phyloP scores from a whole-genome alignment of 2,888 invertebrate species.

The Tachystola acroxantha region DNA sequence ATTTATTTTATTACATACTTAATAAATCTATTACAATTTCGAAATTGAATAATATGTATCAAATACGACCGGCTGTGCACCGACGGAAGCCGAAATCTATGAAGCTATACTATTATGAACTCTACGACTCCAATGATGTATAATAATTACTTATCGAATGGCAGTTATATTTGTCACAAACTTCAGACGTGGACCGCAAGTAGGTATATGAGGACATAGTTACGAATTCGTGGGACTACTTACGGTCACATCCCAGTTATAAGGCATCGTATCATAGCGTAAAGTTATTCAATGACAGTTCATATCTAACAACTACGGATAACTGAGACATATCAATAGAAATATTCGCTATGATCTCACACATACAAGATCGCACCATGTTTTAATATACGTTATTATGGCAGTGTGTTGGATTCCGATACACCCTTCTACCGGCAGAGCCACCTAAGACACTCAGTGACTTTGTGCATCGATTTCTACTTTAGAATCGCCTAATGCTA shows the following conservation, averaged over 20 bases:
- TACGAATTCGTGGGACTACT: slow-evolving; percentile 11
- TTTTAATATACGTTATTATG: slow-evolving; percentile 55
- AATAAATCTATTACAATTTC: slow-evolving; percentile 75
- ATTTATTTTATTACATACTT: slow-evolving; percentile 59
- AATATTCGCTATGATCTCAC: slow-evolving; percentile 37
- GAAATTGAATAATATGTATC: slow-evolving; percentile 74
- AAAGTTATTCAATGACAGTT: slow-evolving; percentile 34
- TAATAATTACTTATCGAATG: slow-evolving; percentile 72
- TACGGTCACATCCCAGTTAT: slow-evolving; percentile 39
- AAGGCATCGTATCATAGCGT: slow-evolving; percentile 65
- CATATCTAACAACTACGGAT: slow-evolving; percentile 31
- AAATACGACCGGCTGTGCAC: slow-evolving; percentile 73
- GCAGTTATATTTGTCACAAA: slow-evolving; percentile 70
- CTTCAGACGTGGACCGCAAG: slow-evolving; percentile 35
- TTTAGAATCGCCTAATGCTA: slow-evolving; percentile 58
- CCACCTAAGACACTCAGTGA: slow-evolving; percentile 62
- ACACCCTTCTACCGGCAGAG: slow-evolving; percentile 38
- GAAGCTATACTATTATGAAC: slow-evolving; percentile 54
- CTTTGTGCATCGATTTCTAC: slow-evolving; percentile 60
- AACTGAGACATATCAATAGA: slow-evolving; percentile 29
- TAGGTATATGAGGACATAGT: not conserved
- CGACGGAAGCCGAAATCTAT: slow-evolving; percentile 64
- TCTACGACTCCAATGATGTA: slow-evolving; percentile 61
- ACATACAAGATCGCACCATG: slow-evolving; percentile 52
- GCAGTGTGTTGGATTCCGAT: slow-evolving; percentile 67